Conservation (phyloP, 2,888 invertebrate genomes). For the Drosophila nigricruria region DNA sequence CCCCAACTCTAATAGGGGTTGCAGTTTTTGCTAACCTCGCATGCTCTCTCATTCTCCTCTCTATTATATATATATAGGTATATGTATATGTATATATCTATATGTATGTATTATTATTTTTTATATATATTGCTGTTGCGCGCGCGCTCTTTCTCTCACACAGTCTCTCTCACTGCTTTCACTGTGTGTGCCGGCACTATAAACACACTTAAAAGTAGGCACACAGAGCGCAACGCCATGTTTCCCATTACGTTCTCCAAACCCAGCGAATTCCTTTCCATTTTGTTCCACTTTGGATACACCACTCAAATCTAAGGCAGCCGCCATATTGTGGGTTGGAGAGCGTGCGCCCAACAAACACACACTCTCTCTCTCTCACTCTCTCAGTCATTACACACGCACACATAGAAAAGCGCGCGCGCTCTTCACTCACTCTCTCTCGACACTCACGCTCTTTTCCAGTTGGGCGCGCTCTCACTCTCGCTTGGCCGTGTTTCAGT, state of each 20-base stretch:
- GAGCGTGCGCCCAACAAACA: conserved; percentile 43
- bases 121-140: conserved; percentile 54
- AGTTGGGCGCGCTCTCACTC: conserved; percentile 62
- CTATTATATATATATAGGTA: conserved; percentile 2
- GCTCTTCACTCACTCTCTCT: conserved; percentile 21
- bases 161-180: conserved; percentile 63
- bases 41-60: conserved; percentile 23
- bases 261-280: conserved; percentile 75
- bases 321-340: conserved; percentile 66
- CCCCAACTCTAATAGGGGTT: conserved; percentile 79
- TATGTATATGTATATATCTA: conserved; percentile 3
- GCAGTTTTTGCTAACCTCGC: conserved; percentile 67
- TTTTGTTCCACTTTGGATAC: conserved; percentile 73
- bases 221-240: conserved; percentile 58
- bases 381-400: conserved; percentile 20
- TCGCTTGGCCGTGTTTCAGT: conserved; percentile 77
- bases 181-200: conserved; percentile 66
- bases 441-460: conserved; percentile 33
- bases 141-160: conserved; percentile 60
- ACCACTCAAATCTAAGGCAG: conserved; percentile 43
- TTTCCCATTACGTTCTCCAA: conserved; percentile 70
- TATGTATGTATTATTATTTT: conserved; percentile 5
- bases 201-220: conserved; percentile 74
- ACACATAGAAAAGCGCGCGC: conserved; percentile 2
- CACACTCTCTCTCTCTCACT: conserved; percentile 33